A percentile compares a stretch with the other conserved stretches of the same genome.
Evolutionary conservation across 1,140 invertebrate genomes (phyloP).

Genomic region (Drosophila bocqueti): DNA sequence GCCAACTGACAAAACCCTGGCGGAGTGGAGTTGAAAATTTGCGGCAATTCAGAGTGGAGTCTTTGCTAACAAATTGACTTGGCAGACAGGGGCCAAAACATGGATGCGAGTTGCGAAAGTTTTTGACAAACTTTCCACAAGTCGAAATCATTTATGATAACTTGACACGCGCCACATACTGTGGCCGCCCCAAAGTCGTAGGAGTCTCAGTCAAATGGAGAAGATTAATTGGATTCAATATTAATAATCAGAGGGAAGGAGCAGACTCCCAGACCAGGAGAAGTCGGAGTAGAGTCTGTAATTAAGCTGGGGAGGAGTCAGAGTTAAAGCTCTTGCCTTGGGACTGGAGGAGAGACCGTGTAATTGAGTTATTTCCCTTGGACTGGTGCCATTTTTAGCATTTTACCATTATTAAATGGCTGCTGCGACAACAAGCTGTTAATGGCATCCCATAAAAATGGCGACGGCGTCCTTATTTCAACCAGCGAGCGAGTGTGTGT

Average conservation of each 20-base stretch:
- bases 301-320: constrained; percentile 16
- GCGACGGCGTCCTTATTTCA: constrained; percentile 30
- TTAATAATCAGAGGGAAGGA: constrained; percentile 35
- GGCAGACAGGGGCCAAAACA: constrained; percentile 1
- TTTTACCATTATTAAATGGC: constrained; percentile 77
- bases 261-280: not conserved
- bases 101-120: constrained; percentile 24
- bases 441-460: constrained; percentile 76
- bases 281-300: constrained; percentile 3
- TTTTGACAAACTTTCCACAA: constrained; percentile 48
- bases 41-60: constrained; percentile 31
- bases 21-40: constrained; percentile 33
- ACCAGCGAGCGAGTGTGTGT: constrained; percentile 5
- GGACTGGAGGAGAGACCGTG: constrained; percentile 14
- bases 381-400: constrained; percentile 63
- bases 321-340: constrained; percentile 3
- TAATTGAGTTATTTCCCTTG: constrained; percentile 79
- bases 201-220: constrained; percentile 29
- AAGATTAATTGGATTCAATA: constrained; percentile 64
- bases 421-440: constrained; percentile 78
- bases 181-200: not conserved
- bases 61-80: constrained; percentile 30
- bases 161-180: constrained; percentile 53
- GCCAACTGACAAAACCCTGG: not conserved
- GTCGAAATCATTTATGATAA: constrained; percentile 62